phyloP scores from a whole-genome alignment of 2,113 vertebrate genomes.

The Bettongia penicillata region DNA sequence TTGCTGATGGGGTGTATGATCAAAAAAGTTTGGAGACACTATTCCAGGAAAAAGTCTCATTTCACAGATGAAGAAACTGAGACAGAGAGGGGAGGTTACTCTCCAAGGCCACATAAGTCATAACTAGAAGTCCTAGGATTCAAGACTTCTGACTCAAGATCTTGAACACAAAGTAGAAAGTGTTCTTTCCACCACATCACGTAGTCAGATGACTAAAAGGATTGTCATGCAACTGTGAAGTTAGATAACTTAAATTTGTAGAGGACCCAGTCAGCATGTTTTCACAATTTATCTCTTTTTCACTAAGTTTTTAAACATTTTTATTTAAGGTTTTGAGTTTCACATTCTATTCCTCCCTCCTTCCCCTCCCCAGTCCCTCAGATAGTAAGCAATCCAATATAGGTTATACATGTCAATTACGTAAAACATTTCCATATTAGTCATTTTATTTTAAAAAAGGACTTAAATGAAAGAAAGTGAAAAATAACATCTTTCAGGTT shows the following conservation, averaged over 20 bases:
- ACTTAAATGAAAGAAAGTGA: no score
- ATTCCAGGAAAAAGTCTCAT: not conserved
- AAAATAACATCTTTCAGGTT: no score
- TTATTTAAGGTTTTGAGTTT: no score
- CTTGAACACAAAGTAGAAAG: not conserved
- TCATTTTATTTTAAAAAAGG: no score
- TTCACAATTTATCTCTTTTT: not conserved
- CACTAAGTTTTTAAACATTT: no score
- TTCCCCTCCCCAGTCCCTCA: no score
- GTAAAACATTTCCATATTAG: no score
- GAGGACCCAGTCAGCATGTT: not conserved
- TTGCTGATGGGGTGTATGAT: not conserved
- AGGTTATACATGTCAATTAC: no score
- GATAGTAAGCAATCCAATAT: no score
- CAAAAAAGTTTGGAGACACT: not conserved
- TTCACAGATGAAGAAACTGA: not conserved
- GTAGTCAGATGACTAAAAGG: not conserved
- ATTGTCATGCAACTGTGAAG: not conserved
- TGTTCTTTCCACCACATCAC: not conserved
- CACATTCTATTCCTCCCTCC: no score
- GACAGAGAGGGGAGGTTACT: not conserved
- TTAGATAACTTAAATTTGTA: not conserved
- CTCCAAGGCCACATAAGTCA: not conserved
- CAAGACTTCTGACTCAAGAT: not conserved
- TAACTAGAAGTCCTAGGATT: not conserved